Percentiles rank a stretch among this genome's conserved stretches.
Evolutionary conservation across 2,888 invertebrate genomes (phyloP).

Genomic region (Drosophila pullipes): DNA sequence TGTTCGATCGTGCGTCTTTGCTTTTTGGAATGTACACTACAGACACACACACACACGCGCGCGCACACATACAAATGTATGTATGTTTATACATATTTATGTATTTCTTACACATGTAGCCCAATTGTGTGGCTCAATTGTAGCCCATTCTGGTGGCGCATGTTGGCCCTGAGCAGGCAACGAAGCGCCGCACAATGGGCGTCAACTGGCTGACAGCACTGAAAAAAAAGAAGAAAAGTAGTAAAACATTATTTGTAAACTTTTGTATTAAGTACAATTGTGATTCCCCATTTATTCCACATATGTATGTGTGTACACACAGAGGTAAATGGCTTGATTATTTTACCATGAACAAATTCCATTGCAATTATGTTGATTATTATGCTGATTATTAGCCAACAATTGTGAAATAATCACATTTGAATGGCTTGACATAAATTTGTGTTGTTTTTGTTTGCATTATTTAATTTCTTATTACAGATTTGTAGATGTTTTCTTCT

Average conservation of each 20-base stretch:
- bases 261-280: slow-evolving; percentile 29
- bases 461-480: background rate
- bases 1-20: slow-evolving; percentile 47
- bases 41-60: background rate
- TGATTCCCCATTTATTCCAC: slow-evolving; percentile 9
- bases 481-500: background rate
- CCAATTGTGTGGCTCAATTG: slow-evolving; percentile 75
- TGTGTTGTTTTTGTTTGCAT: background rate
- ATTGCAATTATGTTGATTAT: slow-evolving; percentile 39
- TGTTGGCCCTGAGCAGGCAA: slow-evolving; percentile 53
- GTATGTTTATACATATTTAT: slow-evolving; percentile 2
- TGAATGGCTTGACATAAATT: background rate
- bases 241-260: slow-evolving; percentile 15
- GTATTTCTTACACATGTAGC: slow-evolving; percentile 36
- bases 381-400: slow-evolving; percentile 3
- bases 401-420: slow-evolving; percentile 14
- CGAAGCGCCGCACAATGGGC: slow-evolving; percentile 71
- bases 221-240: slow-evolving; percentile 5
- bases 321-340: slow-evolving; percentile 22
- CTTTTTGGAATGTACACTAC: slow-evolving; percentile 9
- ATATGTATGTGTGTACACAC: background rate
- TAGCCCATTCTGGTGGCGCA: slow-evolving; percentile 64
- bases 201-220: slow-evolving; percentile 29
- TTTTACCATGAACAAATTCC: slow-evolving; percentile 22
- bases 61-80: background rate